Evolutionary conservation across 1,140 invertebrate genomes (phyloP), one percentile per base, ranked within the genome.

Genomic region (Triops cancriformis): DNA sequence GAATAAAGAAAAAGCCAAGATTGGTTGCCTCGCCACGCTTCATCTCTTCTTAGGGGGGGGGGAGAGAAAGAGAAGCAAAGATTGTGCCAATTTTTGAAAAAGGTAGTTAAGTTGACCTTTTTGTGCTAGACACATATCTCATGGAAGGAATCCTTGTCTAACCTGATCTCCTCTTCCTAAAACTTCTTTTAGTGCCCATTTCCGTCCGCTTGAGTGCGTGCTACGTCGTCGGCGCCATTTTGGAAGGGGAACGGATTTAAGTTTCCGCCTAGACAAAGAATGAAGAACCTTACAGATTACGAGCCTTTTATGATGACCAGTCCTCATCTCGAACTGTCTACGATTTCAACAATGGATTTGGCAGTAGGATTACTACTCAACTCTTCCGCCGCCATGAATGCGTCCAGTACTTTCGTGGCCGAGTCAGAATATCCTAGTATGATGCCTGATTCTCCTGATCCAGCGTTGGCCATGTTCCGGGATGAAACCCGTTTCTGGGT

Each of bases 401-500:
- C 26, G 23, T 12, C 37, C 3, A 74, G 27, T 72, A 26, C 26
- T 23, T 23, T 76, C 18, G 72, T 43, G 11, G 45, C 27, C 11
- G 43, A 31, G 75, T 12, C 27, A 26, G 73, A 78, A 18, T 26
- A 74, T 1, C 27, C 23, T 37, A 27, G 26, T 37, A 43, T 42
- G 26, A 9, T 76, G 23, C n/a, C 75, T 11, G 51, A 23, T n/a
- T 23, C 51, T 14, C 23, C 64, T 18, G 77, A 78, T 43, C 77
- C 79, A 4, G 76, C 42, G 1, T 82, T 82, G 72, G 72, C 74
- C 7, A 27, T 79, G 18, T 87, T 88, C 77, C 80, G 83, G 75
- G 83, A 84, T 76, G 80, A 76, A 12, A 84, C 85, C n/a, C 84
- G 89, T 37, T 89, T 89, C 81, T 88, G 87, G 88, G 86, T 90